Evolutionary conservation across 2,113 vertebrate species (phyloP), one percentile per base, ranked within the genome.

Genomic region (Eptesicus fuscus): DNA sequence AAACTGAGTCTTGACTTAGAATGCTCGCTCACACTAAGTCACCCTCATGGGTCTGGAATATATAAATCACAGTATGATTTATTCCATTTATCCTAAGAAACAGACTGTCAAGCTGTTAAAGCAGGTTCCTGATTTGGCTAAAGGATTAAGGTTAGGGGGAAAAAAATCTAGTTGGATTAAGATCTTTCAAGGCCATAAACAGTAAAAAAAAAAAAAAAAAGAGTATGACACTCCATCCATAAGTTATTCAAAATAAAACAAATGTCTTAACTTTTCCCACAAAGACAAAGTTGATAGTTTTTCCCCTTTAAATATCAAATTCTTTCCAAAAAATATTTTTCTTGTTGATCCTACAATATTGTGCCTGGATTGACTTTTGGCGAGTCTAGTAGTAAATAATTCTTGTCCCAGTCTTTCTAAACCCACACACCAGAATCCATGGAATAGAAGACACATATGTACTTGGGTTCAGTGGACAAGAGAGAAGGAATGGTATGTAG

Each of bases 221-320:
- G 47, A 87, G 17, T 80, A 49, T 42, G 4, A 83, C 23, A 37
- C 1, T 76, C 23, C 20, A 82, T 61, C 17, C 30, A 23, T 88
- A 88, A 90, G 13, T 84, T 23, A 93, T 35, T 67, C 30, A 88
- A 76, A 74, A 49, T 70, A 63, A 90, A 93, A 92, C 18, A 88
- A 77, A 80, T 84, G 7, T 65, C n/a, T 74, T 67, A 49, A 71
- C 16, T 51, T 86, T 87, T 17, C 7, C 9, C 32, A 70, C 32
- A 84, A 49, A 93, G 42, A 85, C n/a, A 2, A 67, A 61, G 5
- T 18, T 77, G n/a, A 67, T 47, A 28, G 2, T 8, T 51, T 93
- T 73, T 85, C 91, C 77, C 47, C 3, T 74, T 69, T 84, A 82
- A 73, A 73, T 69, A 83, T 32, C 7, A 83, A 83, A 69, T 78